Evolutionary conservation across 2,888 invertebrate genomes (phyloP), one percentile per base, ranked within the genome.

Genomic region (Tetranychus truncatus): DNA sequence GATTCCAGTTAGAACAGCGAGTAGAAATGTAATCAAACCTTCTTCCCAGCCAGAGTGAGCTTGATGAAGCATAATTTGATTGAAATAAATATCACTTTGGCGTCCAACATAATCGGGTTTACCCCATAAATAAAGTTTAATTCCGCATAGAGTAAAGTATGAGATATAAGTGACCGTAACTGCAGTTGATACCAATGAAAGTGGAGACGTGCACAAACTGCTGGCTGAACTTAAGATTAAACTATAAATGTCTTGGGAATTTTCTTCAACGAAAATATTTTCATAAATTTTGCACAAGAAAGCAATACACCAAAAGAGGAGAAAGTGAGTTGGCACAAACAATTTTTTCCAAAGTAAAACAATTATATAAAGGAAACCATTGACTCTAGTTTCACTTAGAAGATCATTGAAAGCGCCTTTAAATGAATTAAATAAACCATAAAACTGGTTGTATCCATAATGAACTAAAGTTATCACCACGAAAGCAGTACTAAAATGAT

Each of bases 1-100:
- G 1, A 86, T 80, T 8, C 85, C 85, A 0, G 85, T 85, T 80
- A 86, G 85, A 0, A 84, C 78, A 1, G 85, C 84, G 9, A 86
- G 82, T 1, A 86, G 80, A n/a, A 85, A 80, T 81, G 86, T 83
- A 0, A 85, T 85, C 72, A 85, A 81, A 1, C 85, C 85, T 80
- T 86, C 86, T 1, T 85, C 84, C 82, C 84, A 84, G 7, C 86
- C 85, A 74, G 80, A 80, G 74, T 82, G 82, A 1, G 69, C 46
- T 7, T 75, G 75, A 15, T 75, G 66, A 44, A 15, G 45, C 6
- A 55, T 65, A 66, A 73, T 76, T 20, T 67, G 20, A 9, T 20
- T 21, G n/a, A 67, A 21, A 67, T 20, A 20, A 67, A 24, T 7
- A 21, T 24, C 67, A 69, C 21, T 74, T 20, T 21, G 15, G 24